Conservation (phyloP, 2,113 vertebrate species). For the Romanogobio albipinnatus region DNA sequence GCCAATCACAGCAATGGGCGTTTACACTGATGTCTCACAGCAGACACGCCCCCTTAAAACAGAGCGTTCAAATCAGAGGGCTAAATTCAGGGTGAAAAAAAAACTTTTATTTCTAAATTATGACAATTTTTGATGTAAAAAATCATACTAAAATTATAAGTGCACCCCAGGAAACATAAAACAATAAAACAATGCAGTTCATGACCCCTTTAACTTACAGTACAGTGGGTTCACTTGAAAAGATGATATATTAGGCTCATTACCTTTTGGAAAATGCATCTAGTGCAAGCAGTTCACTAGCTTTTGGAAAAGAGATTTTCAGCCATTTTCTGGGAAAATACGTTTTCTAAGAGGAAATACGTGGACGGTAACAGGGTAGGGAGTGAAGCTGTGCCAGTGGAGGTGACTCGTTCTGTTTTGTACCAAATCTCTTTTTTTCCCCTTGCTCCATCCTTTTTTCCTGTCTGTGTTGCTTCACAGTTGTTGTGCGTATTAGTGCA, state of each 20-base stretch:
- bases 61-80: too few relatives aligned
- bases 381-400: background rate
- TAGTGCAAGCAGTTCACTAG: background rate
- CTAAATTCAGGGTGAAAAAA: too few relatives aligned
- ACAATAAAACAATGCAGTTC: too few relatives aligned
- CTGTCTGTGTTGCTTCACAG: constrained; percentile 22
- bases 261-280: background rate
- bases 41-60: too few relatives aligned
- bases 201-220: too few relatives aligned
- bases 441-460: constrained; percentile 10
- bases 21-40: too few relatives aligned
- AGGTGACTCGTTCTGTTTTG: background rate
- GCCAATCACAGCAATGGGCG: too few relatives aligned
- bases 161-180: too few relatives aligned
- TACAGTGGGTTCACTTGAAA: too few relatives aligned
- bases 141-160: too few relatives aligned
- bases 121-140: too few relatives aligned
- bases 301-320: background rate
- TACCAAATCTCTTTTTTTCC: constrained; percentile 20
- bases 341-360: background rate
- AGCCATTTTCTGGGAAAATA: constrained; percentile 9
- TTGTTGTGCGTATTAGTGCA: constrained; percentile 29
- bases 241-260: background rate
- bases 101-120: too few relatives aligned
- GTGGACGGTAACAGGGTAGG: background rate